These are phyloP conservation scores for Mimachlamys varia DNA, from an alignment of 2,888 invertebrate genomes.

Conservation along the genomic window DNA sequence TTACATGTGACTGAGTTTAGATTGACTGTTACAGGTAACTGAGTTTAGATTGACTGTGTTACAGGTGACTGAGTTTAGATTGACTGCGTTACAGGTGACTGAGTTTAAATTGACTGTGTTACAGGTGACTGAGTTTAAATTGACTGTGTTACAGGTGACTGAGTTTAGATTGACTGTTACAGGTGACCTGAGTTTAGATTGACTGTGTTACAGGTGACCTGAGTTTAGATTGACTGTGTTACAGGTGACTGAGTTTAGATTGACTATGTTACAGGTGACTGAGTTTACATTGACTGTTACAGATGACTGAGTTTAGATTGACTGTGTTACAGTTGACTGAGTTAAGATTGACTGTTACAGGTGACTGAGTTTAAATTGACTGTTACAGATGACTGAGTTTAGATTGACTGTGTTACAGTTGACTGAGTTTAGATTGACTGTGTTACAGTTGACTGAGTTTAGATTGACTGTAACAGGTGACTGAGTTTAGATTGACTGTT, in stretches of 20 bases:
- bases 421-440: not conserved
- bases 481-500: not conserved
- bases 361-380: not conserved
- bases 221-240: not conserved
- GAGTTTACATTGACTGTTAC: not conserved
- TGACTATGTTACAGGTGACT: not conserved
- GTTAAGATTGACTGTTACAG: not conserved
- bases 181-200: not conserved
- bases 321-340: not conserved
- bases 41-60: not conserved
- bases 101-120: not conserved
- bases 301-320: not conserved
- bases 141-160: not conserved
- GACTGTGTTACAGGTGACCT: not conserved
- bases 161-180: not conserved
- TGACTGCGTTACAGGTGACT: not conserved
- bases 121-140: not conserved
- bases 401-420: not conserved
- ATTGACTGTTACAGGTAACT: too few species aligned
- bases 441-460: not conserved
- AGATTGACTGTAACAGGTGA: not conserved
- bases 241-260: not conserved
- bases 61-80: not conserved
- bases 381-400: not conserved
- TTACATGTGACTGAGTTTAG: conserved; percentile 21